Base-by-base conservation (phyloP, 2,888 invertebrate genomes). In the Nephrotoma guestfalica region DNA sequence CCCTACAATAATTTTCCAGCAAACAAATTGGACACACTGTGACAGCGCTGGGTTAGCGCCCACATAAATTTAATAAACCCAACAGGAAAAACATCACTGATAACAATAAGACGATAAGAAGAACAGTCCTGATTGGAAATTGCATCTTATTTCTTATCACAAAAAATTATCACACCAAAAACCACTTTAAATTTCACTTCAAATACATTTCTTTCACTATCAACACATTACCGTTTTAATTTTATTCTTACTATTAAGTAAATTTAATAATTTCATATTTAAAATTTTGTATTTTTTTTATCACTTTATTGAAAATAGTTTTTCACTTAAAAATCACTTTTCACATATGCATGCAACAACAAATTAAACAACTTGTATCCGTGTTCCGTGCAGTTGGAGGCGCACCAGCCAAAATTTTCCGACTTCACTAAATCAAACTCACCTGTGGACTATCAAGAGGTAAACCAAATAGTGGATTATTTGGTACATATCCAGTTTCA, bases 381-480 rank as follows among this genome's bases (percentile, higher is more conserved):
- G 51, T 30, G 30, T 30, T 30, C 15, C 18, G 15, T 6, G 6
- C 15, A 15, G 5, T 51, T 15, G 51, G 30, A 3, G 0, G 15
- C 51, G 15, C 51, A 15, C 15, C 15, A 11, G 15, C 5, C 5
- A 51, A 57, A 57, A 18, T 30, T 71, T 18, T 71, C 0, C 71
- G 30, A 71, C 71, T 71, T 30, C 30, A 9, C 71, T 1, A 41
- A 84, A 41, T 83, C 86, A 88, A 88, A 89, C 88, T 89, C 91
- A 91, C 91, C 92, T 91, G 91, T 88, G 91, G 91, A 90, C 91
- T 92, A 89, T 91, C 91, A 89, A 91, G 90, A 88, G 91, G 91
- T 90, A 91, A 89, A 88, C 92, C 92, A 89, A 92, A 91, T 90
- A 91, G 90, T 89, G 91, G 91, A 90, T 92, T 91, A 89, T 91